Evolutionary conservation across 2,113 vertebrate genomes (phyloP).

Genomic region (Apodemus sylvaticus): DNA sequence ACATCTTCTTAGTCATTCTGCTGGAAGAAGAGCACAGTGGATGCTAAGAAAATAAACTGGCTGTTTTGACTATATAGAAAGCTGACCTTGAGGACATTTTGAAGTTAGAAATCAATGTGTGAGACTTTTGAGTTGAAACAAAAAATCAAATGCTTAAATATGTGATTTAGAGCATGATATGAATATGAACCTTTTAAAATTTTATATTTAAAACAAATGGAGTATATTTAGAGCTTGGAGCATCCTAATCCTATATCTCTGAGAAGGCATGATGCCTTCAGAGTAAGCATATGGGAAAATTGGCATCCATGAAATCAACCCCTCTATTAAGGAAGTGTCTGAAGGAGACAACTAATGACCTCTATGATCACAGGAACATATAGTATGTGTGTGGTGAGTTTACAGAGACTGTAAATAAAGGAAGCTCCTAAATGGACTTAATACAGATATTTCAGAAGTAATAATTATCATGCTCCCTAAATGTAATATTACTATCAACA

Average conservation of each 20-base stretch:
- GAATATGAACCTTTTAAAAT: not conserved
- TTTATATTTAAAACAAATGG: not conserved
- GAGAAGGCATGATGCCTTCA: not conserved
- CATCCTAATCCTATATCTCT: not conserved
- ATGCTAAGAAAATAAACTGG: not conserved
- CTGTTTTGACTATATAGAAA: not conserved
- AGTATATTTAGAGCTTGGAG: not conserved
- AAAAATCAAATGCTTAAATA: not conserved
- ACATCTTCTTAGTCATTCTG: not conserved
- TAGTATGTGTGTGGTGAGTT: not conserved
- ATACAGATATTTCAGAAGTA: not conserved
- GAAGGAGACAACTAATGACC: not conserved
- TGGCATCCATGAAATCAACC: not conserved
- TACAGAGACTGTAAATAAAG: not conserved
- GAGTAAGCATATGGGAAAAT: not conserved
- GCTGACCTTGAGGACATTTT: not conserved
- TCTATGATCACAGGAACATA: not conserved
- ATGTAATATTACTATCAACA: not conserved
- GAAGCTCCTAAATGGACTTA: not conserved
- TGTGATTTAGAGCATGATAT: not conserved
- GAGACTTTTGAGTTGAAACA: not conserved
- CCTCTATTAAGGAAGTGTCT: not conserved
- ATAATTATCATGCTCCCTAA: not conserved
- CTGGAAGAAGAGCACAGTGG: not conserved
- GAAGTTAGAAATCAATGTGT: not conserved